phyloP scores from a whole-genome alignment of 2,797 vertebrate genomes.

The Phalanger gymnotis region DNA sequence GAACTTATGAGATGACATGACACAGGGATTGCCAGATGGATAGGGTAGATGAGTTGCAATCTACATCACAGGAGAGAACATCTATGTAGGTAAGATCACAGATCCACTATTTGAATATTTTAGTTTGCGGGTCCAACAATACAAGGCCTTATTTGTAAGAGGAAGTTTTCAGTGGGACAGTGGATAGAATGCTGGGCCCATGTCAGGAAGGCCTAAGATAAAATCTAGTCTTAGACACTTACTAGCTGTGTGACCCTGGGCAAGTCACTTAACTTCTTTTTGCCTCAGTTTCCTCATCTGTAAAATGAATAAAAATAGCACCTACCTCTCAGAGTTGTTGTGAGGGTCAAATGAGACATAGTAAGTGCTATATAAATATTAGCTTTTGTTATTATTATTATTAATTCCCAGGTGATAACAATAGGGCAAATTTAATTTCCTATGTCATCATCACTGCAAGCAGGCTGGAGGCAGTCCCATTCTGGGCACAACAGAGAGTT shows the following conservation, averaged over 20 bases:
- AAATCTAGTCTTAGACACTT: not conserved
- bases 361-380: not conserved
- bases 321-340: not conserved
- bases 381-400: not conserved
- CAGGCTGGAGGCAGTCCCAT: not conserved
- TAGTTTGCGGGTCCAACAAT: not conserved
- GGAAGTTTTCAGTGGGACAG: not conserved
- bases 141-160: not conserved
- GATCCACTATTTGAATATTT: not conserved
- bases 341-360: not conserved
- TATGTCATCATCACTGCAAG: not conserved
- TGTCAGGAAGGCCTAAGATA: not conserved
- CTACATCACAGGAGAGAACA: not conserved
- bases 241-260: not conserved
- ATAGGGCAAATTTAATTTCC: not conserved
- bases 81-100: not conserved
- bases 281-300: not conserved
- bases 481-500: not conserved
- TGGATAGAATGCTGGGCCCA: not conserved
- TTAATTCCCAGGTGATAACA: not conserved
- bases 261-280: not conserved
- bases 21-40: not conserved
- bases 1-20: not conserved
- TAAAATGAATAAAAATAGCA: not conserved
- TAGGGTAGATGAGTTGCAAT: not conserved